A percentile compares a stretch with the other conserved stretches of the same genome.
Conservation (phyloP, 2,797 vertebrate genomes). For the Vultur gryphus region DNA sequence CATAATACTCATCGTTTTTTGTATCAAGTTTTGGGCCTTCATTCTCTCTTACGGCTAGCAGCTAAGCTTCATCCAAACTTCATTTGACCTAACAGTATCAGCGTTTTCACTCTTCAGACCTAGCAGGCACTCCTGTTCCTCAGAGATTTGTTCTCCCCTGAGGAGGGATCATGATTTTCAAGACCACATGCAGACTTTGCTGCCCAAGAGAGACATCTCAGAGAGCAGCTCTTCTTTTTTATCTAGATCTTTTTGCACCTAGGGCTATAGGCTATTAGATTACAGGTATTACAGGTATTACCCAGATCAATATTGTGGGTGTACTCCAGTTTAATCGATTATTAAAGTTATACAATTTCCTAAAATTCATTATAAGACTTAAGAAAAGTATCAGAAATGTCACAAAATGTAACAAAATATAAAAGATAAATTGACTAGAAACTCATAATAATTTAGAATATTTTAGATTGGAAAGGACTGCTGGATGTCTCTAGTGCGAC, state of each 20-base stretch:
- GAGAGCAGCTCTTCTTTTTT: neutral
- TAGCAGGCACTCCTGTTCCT: neutral
- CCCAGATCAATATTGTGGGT: neutral
- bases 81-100: neutral
- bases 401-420: neutral
- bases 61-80: neutral
- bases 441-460: neutral
- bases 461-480: neutral
- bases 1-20: neutral
- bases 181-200: neutral
- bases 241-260: neutral
- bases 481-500: neutral
- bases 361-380: neutral
- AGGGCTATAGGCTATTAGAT: neutral
- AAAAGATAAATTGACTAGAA: neutral
- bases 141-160: neutral
- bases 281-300: neutral
- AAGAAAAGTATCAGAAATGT: neutral
- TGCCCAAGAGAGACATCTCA: neutral
- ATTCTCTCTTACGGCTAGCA: neutral
- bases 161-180: neutral
- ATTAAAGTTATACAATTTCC: neutral
- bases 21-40: neutral
- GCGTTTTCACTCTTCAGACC: neutral
- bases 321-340: neutral